Evolutionary conservation across 2,113 vertebrate species (phyloP), one percentile per base, ranked within the genome.

Genomic region (Anarrhichthys ocellatus): DNA sequence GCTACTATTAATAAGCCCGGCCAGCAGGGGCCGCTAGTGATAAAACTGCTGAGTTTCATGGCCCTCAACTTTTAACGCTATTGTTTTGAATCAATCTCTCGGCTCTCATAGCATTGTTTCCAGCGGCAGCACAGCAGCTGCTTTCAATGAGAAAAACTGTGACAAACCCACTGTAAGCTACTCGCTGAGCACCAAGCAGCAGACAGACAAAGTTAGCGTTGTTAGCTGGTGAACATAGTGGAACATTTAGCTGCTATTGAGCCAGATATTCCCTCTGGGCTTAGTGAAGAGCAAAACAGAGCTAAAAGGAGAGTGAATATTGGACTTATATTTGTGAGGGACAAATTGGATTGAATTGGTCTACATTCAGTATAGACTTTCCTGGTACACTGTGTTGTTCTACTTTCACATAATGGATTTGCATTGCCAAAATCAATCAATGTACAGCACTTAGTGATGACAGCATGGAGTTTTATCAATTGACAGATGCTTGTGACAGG

Each of bases 391-490:
- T 17, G 42, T 24, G n/a, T 11, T 78, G 70, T 63, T 64, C 74
- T 50, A 76, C 80, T 83, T 61, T 65, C 10, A 61, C 59, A 38
- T 62, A 74, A 87, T 81, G 62, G 78, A 69, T 76, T 52, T 42
- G 29, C 75, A 46, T 76, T 74, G 44, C 52, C 48, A 17, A 15
- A 29, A 68, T 50, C 0, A 80, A 80, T 87, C 84, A 78, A 84
- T 88, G 68, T 42, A 6, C 36, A 59, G 78, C 75, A 80, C 82
- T 76, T 61, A 83, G 74, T 76, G 63, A 46, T 46, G 73, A 75
- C 70, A 71, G 70, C 63, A 74, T 81, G 9, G 13, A 70, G 65
- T 74, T 59, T 38, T 59, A 34, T 58, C 22, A 27, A 56, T 3
- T 36, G 74, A 71, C 50, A 38, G 75, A 78, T 74, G 42, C n/a